phyloP scores from a whole-genome alignment of 2,113 vertebrate species.

The Apteryx mantelli region DNA sequence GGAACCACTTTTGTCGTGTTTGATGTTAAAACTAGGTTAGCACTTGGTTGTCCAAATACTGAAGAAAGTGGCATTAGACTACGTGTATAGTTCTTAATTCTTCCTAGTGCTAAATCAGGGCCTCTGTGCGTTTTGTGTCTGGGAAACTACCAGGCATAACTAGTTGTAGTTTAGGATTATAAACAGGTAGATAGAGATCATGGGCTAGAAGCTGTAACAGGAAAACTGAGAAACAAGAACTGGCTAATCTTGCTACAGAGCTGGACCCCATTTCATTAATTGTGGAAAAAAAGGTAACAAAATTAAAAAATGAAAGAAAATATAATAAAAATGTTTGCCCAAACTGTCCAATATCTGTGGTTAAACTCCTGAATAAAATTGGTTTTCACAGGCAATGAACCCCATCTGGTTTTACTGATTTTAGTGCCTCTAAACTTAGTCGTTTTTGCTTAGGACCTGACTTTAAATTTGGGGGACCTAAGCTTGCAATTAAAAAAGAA shows the following conservation, averaged over 20 bases:
- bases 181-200: neutral
- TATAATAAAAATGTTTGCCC: neutral
- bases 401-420: constrained; percentile 57
- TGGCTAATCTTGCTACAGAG: neutral
- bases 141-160: neutral
- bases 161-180: neutral
- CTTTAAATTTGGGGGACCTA: constrained; percentile 5
- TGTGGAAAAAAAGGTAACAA: neutral
- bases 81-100: neutral
- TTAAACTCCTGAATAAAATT: constrained; percentile 21
- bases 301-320: neutral
- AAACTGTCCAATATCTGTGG: constrained; percentile 11
- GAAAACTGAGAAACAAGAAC: neutral
- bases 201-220: neutral
- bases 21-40: neutral
- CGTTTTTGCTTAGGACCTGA: constrained; percentile 21
- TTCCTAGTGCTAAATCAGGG: neutral
- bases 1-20: neutral
- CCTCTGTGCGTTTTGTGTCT: neutral
- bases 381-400: constrained; percentile 35
- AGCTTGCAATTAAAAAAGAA: neutral
- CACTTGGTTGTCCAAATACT: neutral
- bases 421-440: constrained; percentile 41
- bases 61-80: neutral
- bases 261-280: neutral